Base-by-base conservation (phyloP, 1,140 invertebrate species). In the Eurosta solidaginis region DNA sequence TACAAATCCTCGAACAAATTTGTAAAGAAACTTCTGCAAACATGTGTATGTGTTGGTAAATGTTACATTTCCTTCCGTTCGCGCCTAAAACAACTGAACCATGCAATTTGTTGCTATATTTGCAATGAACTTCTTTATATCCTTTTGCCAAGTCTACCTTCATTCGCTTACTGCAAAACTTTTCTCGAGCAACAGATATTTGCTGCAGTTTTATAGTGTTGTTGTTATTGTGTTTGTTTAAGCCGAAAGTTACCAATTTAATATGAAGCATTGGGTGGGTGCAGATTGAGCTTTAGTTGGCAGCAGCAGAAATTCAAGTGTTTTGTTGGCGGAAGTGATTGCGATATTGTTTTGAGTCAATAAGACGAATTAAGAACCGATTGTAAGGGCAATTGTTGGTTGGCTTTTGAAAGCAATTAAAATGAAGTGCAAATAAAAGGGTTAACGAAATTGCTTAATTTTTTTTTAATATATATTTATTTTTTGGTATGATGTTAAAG, bases 311-410 rank as follows among this genome's bases (percentile, higher is more conserved):
- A n/a, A n/a, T n/a, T 14, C 5, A 5, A 40, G 29, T n/a, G 49
- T 29, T 40, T 76, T 76, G 75, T 76, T 76, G 27, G 75, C 75
- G 75, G 75, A 76, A 76, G 75, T 76, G 75, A 76, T 76, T 76
- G 47, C 45, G 47, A 76, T 76, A 76, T 76, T 76, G 75, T 76
- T 76, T 68, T 75, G 74, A 47, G 74, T 75, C 74, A 75, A 75
- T 50, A 75, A 50, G 59, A 68, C 59, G 33, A 68, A 68, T 68
- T 68, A 68, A 68, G 59, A 68, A 33, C 33, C 59, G 59, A 68
- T 68, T 68, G 59, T 68, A 20, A 68, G 59, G 33, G 59, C 59
- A 68, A 68, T 68, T 68, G 59, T 68, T 68, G 59, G 33, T 40
- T 36, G 29, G 59, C 59, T 68, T 29, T 22, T 68, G 59, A 68